Evolutionary conservation across 2,797 vertebrate genomes (phyloP).

Genomic region (Darevskia nairensis): DNA sequence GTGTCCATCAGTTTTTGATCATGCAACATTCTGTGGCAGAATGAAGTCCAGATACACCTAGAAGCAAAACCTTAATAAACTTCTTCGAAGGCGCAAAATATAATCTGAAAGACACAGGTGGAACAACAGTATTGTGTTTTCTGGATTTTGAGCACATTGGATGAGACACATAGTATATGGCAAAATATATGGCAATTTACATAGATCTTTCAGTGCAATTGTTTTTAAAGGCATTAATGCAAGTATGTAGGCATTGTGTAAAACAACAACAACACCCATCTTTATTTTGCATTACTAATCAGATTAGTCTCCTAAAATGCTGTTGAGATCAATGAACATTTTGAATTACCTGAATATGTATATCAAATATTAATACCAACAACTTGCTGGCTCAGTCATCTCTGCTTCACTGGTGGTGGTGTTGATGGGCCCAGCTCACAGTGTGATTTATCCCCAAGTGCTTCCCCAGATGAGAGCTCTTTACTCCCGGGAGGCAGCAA

Average conservation of each 20-base stretch:
- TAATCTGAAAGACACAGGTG: background rate
- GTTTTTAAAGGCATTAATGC: background rate
- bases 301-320: background rate
- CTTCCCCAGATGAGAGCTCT: too few relatives aligned
- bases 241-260: background rate
- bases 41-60: background rate
- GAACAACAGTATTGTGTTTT: too few relatives aligned
- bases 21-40: background rate
- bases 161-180: background rate
- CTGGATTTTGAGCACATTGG: background rate
- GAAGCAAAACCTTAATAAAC: background rate
- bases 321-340: background rate
- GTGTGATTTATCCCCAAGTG: too few relatives aligned
- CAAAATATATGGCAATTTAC: background rate
- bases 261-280: background rate
- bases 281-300: background rate
- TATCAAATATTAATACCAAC: background rate
- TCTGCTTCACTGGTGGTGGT: too few relatives aligned
- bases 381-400: too few relatives aligned
- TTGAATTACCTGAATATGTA: background rate
- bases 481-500: too few relatives aligned
- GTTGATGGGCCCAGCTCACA: too few relatives aligned
- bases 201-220: background rate
- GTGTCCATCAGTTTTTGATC: conserved; percentile 6
- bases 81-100: background rate